Evolutionary conservation across 2,888 invertebrate genomes (phyloP), one percentile per base, ranked within the genome.

Genomic region (Leptodirus hochenwartii): DNA sequence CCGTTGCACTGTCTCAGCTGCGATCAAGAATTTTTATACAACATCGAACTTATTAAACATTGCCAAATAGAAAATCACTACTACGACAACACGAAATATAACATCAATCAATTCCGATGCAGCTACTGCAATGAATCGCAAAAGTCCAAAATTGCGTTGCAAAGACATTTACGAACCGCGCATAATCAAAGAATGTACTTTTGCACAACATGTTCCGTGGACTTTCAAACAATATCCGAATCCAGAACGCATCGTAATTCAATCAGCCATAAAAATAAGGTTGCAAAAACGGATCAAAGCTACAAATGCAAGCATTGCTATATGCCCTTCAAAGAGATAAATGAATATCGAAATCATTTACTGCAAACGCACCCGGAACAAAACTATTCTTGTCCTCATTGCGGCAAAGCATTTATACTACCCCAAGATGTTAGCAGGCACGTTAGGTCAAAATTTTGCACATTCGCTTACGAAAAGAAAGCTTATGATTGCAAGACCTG

Each of bases 371-470:
- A 81, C 55, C 65, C 70, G 0, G 63, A 69, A 29, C 59, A 66
- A 3, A 67, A 65, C 34, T 67, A 24, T 51, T 71, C 74, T 32
- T 84, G 84, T 46, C 64, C 72, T 1, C 65, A 66, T 40, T 84
- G 84, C 43, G 80, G 77, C 0, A 56, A 62, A 47, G 54, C 59
- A 8, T 81, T 82, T 46, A 62, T 67, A 1, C 56, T 78, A 0
- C 61, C 75, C 2, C 81, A 82, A 59, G 79, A 80, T 45, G 64
- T 82, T 8, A 67, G 75, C 0, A 64, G 66, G 8, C 84, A 84
- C 46, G 61, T 73, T n/a, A 59, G 69, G 33, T 58, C 59, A 35
- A 69, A 68, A 35, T 57, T 61, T 3, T 78, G 67, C 15, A 59
- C 55, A 20, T 62, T 63, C 36, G 15, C 22, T 4, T 38, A 43